Conservation (phyloP, 1,140 invertebrate genomes). For the Ceratosolen solmsi region DNA sequence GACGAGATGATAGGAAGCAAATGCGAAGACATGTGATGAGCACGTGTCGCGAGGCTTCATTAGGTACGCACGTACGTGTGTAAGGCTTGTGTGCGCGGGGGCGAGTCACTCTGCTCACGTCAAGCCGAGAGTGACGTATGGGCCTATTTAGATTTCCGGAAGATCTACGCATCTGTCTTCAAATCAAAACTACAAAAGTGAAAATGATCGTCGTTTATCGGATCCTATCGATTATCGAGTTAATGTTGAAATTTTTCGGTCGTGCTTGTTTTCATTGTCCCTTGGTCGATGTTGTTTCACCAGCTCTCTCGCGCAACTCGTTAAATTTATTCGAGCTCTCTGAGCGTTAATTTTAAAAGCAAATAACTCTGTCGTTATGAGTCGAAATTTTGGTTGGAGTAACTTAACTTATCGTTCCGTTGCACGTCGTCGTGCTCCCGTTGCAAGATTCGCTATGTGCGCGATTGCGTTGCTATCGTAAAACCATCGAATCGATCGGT, state of each 20-base stretch:
- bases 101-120: background rate
- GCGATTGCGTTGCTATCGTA: too few relatives aligned
- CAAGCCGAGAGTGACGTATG: slow-evolving; percentile 33
- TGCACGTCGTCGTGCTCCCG: too few relatives aligned
- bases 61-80: background rate
- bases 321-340: background rate
- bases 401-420: too few relatives aligned
- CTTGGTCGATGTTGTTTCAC: background rate
- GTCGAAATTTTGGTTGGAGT: too few relatives aligned
- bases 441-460: too few relatives aligned
- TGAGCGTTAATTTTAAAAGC: too few relatives aligned
- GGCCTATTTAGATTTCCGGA: slow-evolving; percentile 24
- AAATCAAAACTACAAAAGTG: slow-evolving; percentile 16
- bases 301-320: background rate
- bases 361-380: too few relatives aligned
- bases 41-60: slow-evolving; percentile 63
- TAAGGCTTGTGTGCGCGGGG: background rate
- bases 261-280: background rate
- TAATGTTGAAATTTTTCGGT: background rate
- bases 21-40: slow-evolving; percentile 68
- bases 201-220: background rate
- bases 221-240: background rate
- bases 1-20: slow-evolving; percentile 51
- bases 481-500: too few relatives aligned
- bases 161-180: slow-evolving; percentile 23